A percentile compares a stretch with the other conserved stretches of the same genome.
Evolutionary conservation across 2,888 invertebrate species (phyloP).

Genomic region (Caenorhabditis sp.): DNA sequence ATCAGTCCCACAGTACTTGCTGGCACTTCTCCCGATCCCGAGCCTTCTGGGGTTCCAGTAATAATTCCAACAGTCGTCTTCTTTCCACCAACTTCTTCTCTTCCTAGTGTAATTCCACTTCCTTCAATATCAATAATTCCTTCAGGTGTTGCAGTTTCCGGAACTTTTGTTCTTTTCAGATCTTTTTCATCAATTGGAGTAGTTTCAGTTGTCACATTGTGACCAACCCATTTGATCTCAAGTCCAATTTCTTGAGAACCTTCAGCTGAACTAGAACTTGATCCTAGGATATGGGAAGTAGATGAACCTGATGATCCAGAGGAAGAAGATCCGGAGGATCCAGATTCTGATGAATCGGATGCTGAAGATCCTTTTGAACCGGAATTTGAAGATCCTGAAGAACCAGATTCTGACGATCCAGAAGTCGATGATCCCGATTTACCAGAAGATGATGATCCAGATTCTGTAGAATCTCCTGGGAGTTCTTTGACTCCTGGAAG

Average conservation of each 20-base stretch:
- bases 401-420: conserved; percentile 1
- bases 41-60: not conserved
- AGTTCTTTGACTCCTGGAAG: not conserved
- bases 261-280: not conserved
- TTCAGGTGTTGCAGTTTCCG: not conserved
- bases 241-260: conserved; percentile 24
- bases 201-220: conserved; percentile 9
- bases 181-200: conserved; percentile 21
- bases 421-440: conserved; percentile 2
- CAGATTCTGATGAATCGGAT: too few species aligned
- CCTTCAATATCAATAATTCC: conserved; percentile 8
- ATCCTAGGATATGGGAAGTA: too few species aligned
- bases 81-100: conserved; percentile 20
- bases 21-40: not conserved
- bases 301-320: conserved; percentile 1
- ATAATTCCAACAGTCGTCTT: not conserved
- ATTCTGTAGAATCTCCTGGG: not conserved
- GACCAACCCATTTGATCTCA: conserved; percentile 26
- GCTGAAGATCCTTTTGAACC: not conserved
- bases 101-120: conserved; percentile 28
- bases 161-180: conserved; percentile 20
- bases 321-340: not conserved
- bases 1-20: conserved; percentile 1
- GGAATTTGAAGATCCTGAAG: conserved; percentile 6
- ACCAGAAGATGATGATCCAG: conserved; percentile 9